Evolutionary conservation across 1,140 invertebrate genomes (phyloP).

Genomic region (Pemphigus obesinymphae): DNA sequence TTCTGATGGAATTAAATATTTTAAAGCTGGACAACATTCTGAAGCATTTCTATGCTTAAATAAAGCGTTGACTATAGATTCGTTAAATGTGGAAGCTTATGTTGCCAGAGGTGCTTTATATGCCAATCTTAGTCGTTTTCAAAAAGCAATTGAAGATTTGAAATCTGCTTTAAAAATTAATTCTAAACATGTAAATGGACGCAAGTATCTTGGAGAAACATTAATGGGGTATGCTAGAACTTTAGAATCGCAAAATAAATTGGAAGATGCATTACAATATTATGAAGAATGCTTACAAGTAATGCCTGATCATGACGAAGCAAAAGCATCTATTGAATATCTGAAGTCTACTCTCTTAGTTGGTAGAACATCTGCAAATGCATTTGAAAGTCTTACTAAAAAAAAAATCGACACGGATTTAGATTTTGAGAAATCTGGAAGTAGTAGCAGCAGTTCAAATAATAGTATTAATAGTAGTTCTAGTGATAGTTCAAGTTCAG

Average conservation of each 20-base stretch:
- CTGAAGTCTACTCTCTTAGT: background rate
- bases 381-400: background rate
- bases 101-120: slow-evolving; percentile 89
- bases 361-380: background rate
- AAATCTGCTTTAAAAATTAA: slow-evolving; percentile 83
- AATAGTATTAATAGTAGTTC: slow-evolving; percentile 13
- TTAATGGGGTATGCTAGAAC: slow-evolving; percentile 77
- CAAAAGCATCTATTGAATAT: slow-evolving; percentile 48
- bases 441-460: slow-evolving; percentile 21
- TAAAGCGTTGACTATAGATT: slow-evolving; percentile 87
- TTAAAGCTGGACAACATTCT: slow-evolving; percentile 81
- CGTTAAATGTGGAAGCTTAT: slow-evolving; percentile 86
- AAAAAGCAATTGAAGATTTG: slow-evolving; percentile 91
- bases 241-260: slow-evolving; percentile 62
- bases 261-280: slow-evolving; percentile 75
- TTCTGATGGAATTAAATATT: slow-evolving; percentile 87
- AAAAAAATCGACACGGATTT: slow-evolving; percentile 14
- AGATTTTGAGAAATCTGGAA: slow-evolving; percentile 19
- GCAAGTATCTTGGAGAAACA: slow-evolving; percentile 91
- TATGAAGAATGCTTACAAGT: slow-evolving; percentile 77
- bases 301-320: slow-evolving; percentile 77
- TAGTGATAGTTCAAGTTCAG: slow-evolving; percentile 32
- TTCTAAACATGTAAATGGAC: slow-evolving; percentile 85
- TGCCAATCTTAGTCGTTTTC: slow-evolving; percentile 88
- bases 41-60: slow-evolving; percentile 94